These are phyloP conservation scores for Trissoscelio sp. DNA, from an alignment of 2,888 invertebrate species.

Conservation along the genomic window DNA sequence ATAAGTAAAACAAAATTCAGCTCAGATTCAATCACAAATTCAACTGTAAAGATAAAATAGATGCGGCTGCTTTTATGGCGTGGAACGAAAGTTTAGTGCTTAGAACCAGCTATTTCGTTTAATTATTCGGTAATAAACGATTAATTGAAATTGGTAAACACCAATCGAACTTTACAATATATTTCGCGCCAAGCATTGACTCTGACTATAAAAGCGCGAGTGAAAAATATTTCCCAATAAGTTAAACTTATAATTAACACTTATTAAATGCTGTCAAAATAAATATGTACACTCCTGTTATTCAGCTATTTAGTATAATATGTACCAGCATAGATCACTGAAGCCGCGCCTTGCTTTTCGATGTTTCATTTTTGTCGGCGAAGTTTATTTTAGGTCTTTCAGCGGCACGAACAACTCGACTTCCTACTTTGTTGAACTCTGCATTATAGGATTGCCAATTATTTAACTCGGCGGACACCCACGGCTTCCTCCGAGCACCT, in stretches of 20 bases:
- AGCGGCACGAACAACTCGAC: slow-evolving; percentile 55
- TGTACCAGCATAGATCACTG: slow-evolving; percentile 35
- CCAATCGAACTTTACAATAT: neutral
- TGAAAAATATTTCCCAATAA: slow-evolving; percentile 3
- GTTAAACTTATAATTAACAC: slow-evolving; percentile 29
- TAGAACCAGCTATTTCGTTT: neutral
- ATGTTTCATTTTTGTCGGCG: slow-evolving; percentile 54
- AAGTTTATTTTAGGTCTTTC: slow-evolving; percentile 61
- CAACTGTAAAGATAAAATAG: slow-evolving; percentile 19
- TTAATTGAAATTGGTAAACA: neutral
- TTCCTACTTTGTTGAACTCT: slow-evolving; percentile 64
- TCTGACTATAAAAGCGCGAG: slow-evolving; percentile 8
- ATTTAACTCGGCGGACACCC: slow-evolving; percentile 65
- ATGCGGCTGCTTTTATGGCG: slow-evolving; percentile 8
- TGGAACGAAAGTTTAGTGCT: neutral
- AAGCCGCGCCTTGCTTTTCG: slow-evolving; percentile 46
- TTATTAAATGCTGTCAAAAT: slow-evolving; percentile 48
- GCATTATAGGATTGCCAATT: slow-evolving; percentile 64
- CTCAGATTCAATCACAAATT: slow-evolving; percentile 37
- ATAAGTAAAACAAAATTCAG: slow-evolving; percentile 39
- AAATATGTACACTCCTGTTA: slow-evolving; percentile 49
- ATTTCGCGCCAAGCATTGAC: neutral
- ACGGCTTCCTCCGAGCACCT: slow-evolving; percentile 54
- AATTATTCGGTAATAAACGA: slow-evolving; percentile 4
- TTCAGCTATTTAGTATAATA: slow-evolving; percentile 42